Conservation (phyloP, 53 echinoderm and acorn worm species). For the Astropecten irregularis region DNA sequence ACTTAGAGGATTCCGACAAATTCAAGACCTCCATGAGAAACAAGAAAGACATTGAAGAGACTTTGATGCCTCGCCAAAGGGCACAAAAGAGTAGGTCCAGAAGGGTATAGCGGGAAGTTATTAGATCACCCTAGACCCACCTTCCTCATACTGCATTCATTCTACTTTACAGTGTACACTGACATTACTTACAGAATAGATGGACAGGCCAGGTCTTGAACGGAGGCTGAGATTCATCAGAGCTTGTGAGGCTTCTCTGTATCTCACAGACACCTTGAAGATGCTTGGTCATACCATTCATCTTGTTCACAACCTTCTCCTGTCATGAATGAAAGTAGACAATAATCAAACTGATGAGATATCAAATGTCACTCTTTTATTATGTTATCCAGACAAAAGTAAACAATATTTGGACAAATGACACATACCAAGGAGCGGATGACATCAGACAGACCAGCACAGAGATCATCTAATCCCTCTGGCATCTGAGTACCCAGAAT, state of each 20-base stretch:
- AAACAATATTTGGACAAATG: no score
- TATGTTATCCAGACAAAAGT: no score
- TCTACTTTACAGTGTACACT: no score
- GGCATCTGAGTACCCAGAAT: slow-evolving; percentile 57
- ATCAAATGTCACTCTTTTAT: not conserved
- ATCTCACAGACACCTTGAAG: slow-evolving; percentile 73
- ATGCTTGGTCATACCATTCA: slow-evolving; percentile 74
- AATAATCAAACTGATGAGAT: not conserved
- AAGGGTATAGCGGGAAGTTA: no score
- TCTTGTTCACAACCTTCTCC: slow-evolving; percentile 71
- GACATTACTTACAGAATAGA: slow-evolving; percentile 91
- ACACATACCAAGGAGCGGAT: slow-evolving; percentile 69
- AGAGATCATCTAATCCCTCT: slow-evolving; percentile 67
- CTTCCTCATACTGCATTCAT: no score
- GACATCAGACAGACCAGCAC: slow-evolving; percentile 64
- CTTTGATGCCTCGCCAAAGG: no score
- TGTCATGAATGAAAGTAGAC: slow-evolving; percentile 5
- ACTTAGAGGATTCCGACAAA: no score
- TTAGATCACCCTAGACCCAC: no score
- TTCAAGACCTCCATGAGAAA: no score
- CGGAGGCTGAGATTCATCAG: slow-evolving; percentile 24
- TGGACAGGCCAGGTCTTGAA: slow-evolving; percentile 80
- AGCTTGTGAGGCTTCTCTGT: not conserved
- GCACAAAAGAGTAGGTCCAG: no score
- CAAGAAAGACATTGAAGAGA: no score